phyloP scores from a whole-genome alignment of 2,888 invertebrate genomes.

The Lagria hirta region DNA sequence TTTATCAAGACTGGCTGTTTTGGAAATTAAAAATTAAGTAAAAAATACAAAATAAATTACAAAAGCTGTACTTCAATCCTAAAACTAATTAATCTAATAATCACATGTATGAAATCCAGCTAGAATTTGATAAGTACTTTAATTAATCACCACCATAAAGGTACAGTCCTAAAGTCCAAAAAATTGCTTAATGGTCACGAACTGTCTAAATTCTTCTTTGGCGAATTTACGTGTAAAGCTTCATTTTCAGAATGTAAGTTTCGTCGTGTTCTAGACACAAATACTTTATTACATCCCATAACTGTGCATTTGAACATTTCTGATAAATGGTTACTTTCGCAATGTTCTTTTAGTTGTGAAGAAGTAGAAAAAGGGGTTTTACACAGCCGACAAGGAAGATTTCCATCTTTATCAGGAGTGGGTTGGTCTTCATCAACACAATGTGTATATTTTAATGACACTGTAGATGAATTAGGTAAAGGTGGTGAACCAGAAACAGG shows the following conservation, averaged over 20 bases:
- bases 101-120: conserved; percentile 49
- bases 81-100: conserved; percentile 50
- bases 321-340: conserved; percentile 67
- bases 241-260: conserved; percentile 76
- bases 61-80: conserved; percentile 49
- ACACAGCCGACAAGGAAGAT: conserved; percentile 71
- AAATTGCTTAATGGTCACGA: conserved; percentile 52
- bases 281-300: conserved; percentile 74
- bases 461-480: conserved; percentile 51
- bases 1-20: conserved; percentile 49
- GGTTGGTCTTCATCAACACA: conserved; percentile 69
- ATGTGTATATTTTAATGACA: conserved; percentile 56
- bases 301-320: conserved; percentile 77
- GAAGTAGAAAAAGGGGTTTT: conserved; percentile 65
- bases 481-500: conserved; percentile 58
- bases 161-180: conserved; percentile 49
- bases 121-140: conserved; percentile 40
- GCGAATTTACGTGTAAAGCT: conserved; percentile 54
- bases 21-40: conserved; percentile 34
- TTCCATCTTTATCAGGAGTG: conserved; percentile 65
- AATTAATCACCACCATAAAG: conserved; percentile 52
- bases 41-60: conserved; percentile 41
- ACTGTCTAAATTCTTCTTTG: conserved; percentile 48
- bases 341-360: conserved; percentile 69
- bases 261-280: conserved; percentile 75